A percentile compares a stretch with the other conserved stretches of the same genome.
These are phyloP conservation scores for Muricea muricata DNA, from an alignment of 92 coral and sea anemone species.

Conservation along the genomic window DNA sequence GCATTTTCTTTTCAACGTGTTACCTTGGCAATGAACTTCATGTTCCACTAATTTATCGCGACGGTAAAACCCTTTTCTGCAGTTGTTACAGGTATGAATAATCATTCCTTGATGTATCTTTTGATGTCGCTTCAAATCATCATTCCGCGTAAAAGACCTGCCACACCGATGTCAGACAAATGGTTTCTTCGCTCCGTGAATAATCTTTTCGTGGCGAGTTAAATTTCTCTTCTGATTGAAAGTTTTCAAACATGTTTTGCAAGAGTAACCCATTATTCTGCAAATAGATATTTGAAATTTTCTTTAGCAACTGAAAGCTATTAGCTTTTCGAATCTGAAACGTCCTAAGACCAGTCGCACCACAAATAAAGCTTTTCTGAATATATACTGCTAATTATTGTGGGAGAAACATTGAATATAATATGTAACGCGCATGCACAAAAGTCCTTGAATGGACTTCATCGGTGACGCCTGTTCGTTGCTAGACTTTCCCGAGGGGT, in stretches of 20 bases:
- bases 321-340: no score
- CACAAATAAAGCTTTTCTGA: no score
- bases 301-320: no score
- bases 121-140: slow-evolving; percentile 20
- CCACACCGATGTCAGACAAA: slow-evolving; percentile 31
- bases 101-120: background rate
- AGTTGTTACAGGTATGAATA: slow-evolving; percentile 16
- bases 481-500: no score
- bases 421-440: no score
- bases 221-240: slow-evolving; percentile 19
- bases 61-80: slow-evolving; percentile 30
- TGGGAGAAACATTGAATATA: no score
- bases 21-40: background rate
- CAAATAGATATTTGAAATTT: no score
- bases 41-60: slow-evolving; percentile 35
- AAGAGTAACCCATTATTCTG: background rate
- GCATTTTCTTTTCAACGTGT: background rate
- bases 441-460: no score
- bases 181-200: background rate
- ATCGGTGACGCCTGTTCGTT: no score
- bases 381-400: no score
- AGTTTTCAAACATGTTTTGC: background rate
- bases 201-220: slow-evolving; percentile 9
- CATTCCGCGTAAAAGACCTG: slow-evolving; percentile 19
- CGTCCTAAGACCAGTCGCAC: no score